These are phyloP conservation scores for Athripsodes cinereus DNA, from an alignment of 2,888 invertebrate genomes.

Conservation along the genomic window DNA sequence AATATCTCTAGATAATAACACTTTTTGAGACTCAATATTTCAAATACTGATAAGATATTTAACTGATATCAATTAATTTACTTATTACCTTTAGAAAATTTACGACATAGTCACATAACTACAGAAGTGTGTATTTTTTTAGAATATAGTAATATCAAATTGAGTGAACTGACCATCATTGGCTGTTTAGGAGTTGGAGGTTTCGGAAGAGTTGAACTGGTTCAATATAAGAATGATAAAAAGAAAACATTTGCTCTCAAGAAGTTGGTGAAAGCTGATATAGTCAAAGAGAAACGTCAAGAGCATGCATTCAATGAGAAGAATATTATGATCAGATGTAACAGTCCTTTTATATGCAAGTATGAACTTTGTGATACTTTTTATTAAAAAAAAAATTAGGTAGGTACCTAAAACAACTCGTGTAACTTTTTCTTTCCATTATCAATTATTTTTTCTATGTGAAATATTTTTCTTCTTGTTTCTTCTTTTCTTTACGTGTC, in stretches of 20 bases:
- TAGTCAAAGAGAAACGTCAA: slow-evolving; percentile 82
- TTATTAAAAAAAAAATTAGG: no score
- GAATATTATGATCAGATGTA: slow-evolving; percentile 73
- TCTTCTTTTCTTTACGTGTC: no score
- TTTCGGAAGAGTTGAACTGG: slow-evolving; percentile 83
- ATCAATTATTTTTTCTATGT: no score
- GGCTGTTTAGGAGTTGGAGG: slow-evolving; percentile 90
- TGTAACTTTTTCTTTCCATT: no score
- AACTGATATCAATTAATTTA: no score
- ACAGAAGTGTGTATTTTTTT: slow-evolving; percentile 22
- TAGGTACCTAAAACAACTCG: no score
- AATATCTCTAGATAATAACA: no score
- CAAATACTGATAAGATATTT: no score
- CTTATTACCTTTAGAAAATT: no score
- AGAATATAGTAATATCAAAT: slow-evolving; percentile 62
- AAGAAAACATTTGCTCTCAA: slow-evolving; percentile 72
- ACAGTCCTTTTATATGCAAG: slow-evolving; percentile 76
- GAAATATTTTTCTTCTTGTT: no score
- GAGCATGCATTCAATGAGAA: slow-evolving; percentile 87
- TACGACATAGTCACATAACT: no score
- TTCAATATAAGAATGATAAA: slow-evolving; percentile 52
- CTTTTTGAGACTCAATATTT: no score
- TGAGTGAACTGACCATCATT: slow-evolving; percentile 73
- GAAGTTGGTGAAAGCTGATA: slow-evolving; percentile 82
- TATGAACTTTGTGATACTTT: slow-evolving; percentile 33